Percentiles rank a stretch among this genome's conserved stretches.
Conservation (phyloP, 35 echinoderm and acorn worm genomes). For the Apostichopus parvimensis region DNA sequence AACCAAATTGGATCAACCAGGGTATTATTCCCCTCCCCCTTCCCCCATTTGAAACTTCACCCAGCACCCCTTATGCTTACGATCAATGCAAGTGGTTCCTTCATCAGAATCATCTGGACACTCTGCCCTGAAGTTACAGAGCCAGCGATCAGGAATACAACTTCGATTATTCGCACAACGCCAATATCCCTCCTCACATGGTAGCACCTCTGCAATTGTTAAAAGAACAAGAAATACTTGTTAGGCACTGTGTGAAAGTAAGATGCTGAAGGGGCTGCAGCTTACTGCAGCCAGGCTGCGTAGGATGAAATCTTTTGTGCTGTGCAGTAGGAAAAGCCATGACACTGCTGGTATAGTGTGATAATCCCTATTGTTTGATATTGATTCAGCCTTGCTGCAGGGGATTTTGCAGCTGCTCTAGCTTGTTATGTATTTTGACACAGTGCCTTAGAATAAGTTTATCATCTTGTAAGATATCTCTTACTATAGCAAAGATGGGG, state of each 20-base stretch:
- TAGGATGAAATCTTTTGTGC: no score
- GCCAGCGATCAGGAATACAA: constrained; percentile 43
- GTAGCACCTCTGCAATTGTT: not conserved
- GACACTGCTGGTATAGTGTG: no score
- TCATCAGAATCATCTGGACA: constrained; percentile 58
- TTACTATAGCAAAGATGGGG: no score
- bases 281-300: no score
- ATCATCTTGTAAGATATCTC: not conserved
- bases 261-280: not conserved
- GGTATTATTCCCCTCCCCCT: no score
- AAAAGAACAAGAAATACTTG: not conserved
- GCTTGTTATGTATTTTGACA: no score
- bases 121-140: constrained; percentile 47
- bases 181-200: constrained; percentile 48
- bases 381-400: no score
- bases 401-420: no score
- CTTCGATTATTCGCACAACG: constrained; percentile 26
- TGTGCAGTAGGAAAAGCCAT: no score
- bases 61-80: not conserved
- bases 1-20: no score
- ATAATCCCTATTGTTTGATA: no score
- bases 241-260: not conserved
- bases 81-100: not conserved
- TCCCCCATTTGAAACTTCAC: no score
- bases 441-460: not conserved